Percentiles rank a stretch among this genome's conserved stretches.
Evolutionary conservation across 2,888 invertebrate genomes (phyloP).

Genomic region (Platycheirus rosarum): DNA sequence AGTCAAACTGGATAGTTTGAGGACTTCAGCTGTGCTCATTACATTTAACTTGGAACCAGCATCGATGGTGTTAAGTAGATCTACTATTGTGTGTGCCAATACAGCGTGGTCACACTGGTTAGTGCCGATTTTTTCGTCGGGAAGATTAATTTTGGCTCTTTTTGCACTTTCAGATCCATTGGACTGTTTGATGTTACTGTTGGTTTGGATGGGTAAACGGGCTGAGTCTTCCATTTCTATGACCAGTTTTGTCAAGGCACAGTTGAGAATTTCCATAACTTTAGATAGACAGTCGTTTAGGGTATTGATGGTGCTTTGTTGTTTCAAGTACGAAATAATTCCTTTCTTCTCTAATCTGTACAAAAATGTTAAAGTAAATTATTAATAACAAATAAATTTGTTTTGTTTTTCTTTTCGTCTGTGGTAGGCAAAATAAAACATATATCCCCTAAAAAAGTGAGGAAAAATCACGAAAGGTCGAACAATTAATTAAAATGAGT

Average conservation of each 20-base stretch:
- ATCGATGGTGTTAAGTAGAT: slow-evolving; percentile 87
- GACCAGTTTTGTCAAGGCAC: slow-evolving; percentile 78
- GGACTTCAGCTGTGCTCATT: slow-evolving; percentile 85
- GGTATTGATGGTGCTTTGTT: slow-evolving; percentile 77
- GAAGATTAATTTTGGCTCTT: slow-evolving; percentile 38
- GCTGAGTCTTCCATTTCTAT: slow-evolving; percentile 78
- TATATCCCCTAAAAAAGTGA: too few relatives aligned
- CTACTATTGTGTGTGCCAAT: slow-evolving; percentile 84
- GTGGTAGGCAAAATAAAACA: too few relatives aligned
- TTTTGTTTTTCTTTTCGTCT: too few relatives aligned
- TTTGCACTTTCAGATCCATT: slow-evolving; percentile 46
- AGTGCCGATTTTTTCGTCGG: slow-evolving; percentile 58
- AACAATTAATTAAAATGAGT: too few relatives aligned
- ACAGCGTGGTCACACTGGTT: slow-evolving; percentile 75
- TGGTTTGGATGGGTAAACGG: slow-evolving; percentile 28
- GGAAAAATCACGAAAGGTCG: too few relatives aligned
- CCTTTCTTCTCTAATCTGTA: slow-evolving; percentile 80
- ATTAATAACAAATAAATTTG: too few relatives aligned
- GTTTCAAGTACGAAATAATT: slow-evolving; percentile 77
- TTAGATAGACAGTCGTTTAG: slow-evolving; percentile 81
- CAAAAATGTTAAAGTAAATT: neutral
- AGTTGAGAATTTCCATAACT: slow-evolving; percentile 80
- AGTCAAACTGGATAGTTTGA: slow-evolving; percentile 88
- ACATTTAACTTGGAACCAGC: slow-evolving; percentile 85
- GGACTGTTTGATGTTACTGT: slow-evolving; percentile 73